phyloP scores from a whole-genome alignment of 1,140 invertebrate species.

The Zaprionus lachaisei region DNA sequence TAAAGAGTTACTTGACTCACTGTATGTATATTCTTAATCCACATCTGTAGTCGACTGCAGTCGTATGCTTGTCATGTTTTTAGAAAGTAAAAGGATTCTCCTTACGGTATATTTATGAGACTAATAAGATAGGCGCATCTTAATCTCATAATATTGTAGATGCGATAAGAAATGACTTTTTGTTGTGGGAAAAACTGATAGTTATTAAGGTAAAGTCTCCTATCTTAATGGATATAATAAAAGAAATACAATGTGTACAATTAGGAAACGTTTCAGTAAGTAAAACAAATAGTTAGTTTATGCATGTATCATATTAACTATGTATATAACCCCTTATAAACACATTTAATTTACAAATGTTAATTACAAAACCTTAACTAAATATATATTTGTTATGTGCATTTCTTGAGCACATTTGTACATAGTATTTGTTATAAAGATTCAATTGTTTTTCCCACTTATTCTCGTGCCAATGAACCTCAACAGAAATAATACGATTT shows the following conservation, averaged over 20 bases:
- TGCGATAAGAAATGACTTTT: neutral
- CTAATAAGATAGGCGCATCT: neutral
- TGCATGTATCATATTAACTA: neutral
- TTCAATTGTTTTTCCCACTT: neutral
- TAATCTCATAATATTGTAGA: neutral
- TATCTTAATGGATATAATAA: too few species aligned
- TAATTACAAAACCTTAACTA: too few species aligned
- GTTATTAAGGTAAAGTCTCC: too few species aligned
- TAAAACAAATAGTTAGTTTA: neutral
- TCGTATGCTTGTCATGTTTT: neutral
- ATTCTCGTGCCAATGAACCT: constrained; percentile 36
- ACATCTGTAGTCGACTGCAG: neutral
- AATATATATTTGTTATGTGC: too few species aligned
- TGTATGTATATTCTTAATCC: neutral
- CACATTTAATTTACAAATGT: neutral
- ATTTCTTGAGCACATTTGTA: too few species aligned
- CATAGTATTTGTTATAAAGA: neutral
- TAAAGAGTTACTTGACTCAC: too few species aligned
- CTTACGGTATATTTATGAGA: neutral
- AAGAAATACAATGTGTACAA: too few species aligned
- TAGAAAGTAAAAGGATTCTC: neutral
- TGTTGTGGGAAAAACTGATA: neutral
- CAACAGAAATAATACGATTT: neutral
- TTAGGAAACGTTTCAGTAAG: neutral
- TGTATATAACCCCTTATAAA: neutral